Percentiles rank a stretch among this genome's conserved stretches.
Evolutionary conservation across 2,797 vertebrate species (phyloP).

Genomic region (Channa striata): DNA sequence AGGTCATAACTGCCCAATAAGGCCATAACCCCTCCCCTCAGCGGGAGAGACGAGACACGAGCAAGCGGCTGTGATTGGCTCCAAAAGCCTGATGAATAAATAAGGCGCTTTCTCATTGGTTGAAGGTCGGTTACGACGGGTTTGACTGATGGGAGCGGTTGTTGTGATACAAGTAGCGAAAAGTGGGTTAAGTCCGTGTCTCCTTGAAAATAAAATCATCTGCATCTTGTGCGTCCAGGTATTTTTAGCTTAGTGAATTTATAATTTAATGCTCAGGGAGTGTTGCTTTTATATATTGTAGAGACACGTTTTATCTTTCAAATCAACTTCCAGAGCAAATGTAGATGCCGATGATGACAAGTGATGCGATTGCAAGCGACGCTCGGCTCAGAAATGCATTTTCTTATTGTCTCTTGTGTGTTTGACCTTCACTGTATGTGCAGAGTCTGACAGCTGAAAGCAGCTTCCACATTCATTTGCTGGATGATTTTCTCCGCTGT

Average conservation of each 20-base stretch:
- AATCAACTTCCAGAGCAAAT: not conserved
- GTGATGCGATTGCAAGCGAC: not conserved
- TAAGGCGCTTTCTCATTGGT: constrained; percentile 71
- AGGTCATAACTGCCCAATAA: constrained; percentile 76
- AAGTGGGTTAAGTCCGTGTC: constrained; percentile 3
- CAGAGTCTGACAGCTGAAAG: not conserved
- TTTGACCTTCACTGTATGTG: not conserved
- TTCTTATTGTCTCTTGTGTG: not conserved
- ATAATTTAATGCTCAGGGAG: not conserved
- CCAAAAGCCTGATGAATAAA: constrained; percentile 41
- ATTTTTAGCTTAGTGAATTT: not conserved
- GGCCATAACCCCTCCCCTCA: constrained; percentile 56
- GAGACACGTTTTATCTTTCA: not conserved
- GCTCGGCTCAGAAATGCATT: not conserved
- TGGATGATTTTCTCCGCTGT: not conserved
- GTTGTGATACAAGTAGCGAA: constrained; percentile 29
- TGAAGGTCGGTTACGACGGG: constrained; percentile 13
- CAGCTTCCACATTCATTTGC: not conserved
- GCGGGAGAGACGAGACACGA: constrained; percentile 15
- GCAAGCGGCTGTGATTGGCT: constrained; percentile 69
- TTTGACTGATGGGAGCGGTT: constrained; percentile 67
- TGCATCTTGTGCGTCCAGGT: not conserved
- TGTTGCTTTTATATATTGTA: not conserved
- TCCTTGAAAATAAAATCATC: not conserved
- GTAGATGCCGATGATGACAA: not conserved